Conservation (phyloP, 2,797 vertebrate species). For the Acanthurus lineatus region DNA sequence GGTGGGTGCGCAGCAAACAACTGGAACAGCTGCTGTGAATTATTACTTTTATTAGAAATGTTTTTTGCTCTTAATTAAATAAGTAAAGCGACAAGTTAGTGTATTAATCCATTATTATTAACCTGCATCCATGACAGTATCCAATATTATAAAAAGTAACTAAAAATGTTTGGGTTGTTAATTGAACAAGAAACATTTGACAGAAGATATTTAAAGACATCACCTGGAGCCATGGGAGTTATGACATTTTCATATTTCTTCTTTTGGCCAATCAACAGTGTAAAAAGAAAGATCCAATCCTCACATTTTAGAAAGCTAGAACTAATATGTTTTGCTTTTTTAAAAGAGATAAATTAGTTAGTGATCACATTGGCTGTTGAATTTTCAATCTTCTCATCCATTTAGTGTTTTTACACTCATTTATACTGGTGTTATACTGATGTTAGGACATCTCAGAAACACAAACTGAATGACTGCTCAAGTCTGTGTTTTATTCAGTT, state of each 20-base stretch:
- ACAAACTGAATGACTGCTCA: neutral
- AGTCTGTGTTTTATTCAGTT: neutral
- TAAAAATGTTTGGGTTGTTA: neutral
- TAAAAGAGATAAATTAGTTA: neutral
- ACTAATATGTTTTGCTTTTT: neutral
- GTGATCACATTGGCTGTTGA: neutral
- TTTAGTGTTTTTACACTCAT: neutral
- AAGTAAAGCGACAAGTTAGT: too few relatives aligned
- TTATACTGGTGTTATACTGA: too few relatives aligned
- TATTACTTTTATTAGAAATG: too few relatives aligned
- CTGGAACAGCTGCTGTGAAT: too few relatives aligned
- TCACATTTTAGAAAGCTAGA: neutral
- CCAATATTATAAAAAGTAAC: too few relatives aligned
- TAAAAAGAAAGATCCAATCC: neutral
- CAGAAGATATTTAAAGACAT: neutral
- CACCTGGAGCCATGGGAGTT: neutral
- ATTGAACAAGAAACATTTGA: neutral
- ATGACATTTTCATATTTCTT: neutral
- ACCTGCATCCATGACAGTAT: neutral
- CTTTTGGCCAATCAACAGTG: neutral
- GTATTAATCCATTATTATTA: too few relatives aligned
- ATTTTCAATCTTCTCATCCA: neutral
- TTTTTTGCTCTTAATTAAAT: too few relatives aligned
- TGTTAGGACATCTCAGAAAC: neutral
- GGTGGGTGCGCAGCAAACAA: slow-evolving; percentile 76